Evolutionary conservation across 1,140 invertebrate genomes (phyloP).

Genomic region (Teleogryllus occipitalis): DNA sequence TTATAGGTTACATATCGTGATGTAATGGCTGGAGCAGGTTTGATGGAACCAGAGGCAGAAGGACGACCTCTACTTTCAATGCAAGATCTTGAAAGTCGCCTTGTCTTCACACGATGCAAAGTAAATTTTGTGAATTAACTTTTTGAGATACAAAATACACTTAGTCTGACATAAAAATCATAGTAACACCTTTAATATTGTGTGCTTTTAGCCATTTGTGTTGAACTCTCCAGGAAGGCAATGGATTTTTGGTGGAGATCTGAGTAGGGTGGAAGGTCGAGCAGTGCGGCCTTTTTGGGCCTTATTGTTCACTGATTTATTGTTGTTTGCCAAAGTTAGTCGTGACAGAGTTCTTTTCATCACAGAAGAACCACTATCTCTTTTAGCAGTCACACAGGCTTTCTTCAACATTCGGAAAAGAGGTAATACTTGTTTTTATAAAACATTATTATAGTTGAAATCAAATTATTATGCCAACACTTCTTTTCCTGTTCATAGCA

Average conservation of each 20-base stretch:
- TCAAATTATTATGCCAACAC: conserved; percentile 11
- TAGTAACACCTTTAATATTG: background rate
- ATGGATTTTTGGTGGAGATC: conserved; percentile 78
- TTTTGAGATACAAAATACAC: background rate
- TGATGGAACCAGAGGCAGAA: conserved; percentile 74
- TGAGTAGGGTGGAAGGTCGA: conserved; percentile 71
- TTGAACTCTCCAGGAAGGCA: conserved; percentile 69
- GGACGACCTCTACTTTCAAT: conserved; percentile 67
- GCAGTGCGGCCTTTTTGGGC: conserved; percentile 74
- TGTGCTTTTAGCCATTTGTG: conserved; percentile 57
- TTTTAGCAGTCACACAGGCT: conserved; percentile 67
- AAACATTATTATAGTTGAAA: background rate
- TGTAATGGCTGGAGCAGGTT: conserved; percentile 65
- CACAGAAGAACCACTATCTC: conserved; percentile 71
- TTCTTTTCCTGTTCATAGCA: conserved; percentile 39
- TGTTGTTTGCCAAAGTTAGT: conserved; percentile 75
- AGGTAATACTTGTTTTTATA: conserved; percentile 38
- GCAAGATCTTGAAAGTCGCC: conserved; percentile 70
- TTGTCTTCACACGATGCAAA: conserved; percentile 80
- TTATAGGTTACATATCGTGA: conserved; percentile 52
- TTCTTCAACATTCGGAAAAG: conserved; percentile 77
- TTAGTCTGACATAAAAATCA: background rate
- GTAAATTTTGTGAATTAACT: conserved; percentile 32
- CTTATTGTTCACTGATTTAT: conserved; percentile 68
- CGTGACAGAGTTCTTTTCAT: conserved; percentile 76